Conservation (phyloP, 1,140 invertebrate genomes). For the Trichonephila clavata region DNA sequence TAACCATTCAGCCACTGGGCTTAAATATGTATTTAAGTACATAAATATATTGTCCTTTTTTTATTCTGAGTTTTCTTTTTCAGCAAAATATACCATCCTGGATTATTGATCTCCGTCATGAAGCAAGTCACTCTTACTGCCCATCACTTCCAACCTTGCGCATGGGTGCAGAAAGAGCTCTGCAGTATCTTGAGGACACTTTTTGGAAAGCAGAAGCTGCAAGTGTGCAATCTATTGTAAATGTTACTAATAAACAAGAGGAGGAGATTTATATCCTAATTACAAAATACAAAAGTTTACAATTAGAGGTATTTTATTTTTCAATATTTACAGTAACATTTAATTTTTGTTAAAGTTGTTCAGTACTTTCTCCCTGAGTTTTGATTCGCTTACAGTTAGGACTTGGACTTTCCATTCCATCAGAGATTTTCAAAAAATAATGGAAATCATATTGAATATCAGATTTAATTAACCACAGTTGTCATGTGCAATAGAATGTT, state of each 20-base stretch:
- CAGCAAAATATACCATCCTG: conserved; percentile 85
- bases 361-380: no score
- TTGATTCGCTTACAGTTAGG: no score
- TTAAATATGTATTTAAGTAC: no score
- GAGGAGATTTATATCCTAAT: not conserved
- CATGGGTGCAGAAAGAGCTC: conserved; percentile 83
- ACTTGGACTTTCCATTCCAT: no score
- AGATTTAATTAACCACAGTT: no score
- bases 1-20: no score
- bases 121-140: conserved; percentile 85
- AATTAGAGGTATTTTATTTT: not conserved
- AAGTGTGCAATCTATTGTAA: not conserved
- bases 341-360: no score
- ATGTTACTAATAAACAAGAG: not conserved
- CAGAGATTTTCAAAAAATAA: no score
- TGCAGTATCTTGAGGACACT: conserved; percentile 83
- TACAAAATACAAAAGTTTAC: not conserved
- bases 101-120: conserved; percentile 86
- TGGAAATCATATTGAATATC: no score
- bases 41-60: not conserved
- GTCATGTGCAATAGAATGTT: not conserved
- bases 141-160: conserved; percentile 84
- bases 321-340: not conserved
- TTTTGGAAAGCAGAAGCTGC: conserved; percentile 13
- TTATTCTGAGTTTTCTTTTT: not conserved